These are phyloP conservation scores for Pinctada fucata DNA, from an alignment of 2,888 invertebrate genomes.

Conservation along the genomic window DNA sequence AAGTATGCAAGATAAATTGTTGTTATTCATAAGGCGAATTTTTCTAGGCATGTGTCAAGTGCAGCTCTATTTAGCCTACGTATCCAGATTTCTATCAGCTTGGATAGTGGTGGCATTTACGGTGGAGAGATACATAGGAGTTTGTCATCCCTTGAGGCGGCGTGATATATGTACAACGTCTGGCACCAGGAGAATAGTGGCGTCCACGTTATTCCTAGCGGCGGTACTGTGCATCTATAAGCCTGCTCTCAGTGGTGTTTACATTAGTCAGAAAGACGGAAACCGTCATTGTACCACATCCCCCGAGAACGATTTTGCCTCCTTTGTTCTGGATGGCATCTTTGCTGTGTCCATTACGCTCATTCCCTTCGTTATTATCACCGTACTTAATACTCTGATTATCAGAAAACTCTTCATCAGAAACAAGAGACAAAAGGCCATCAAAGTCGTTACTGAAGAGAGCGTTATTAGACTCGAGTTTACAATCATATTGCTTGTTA, in stretches of 20 bases:
- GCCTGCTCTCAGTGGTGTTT: slow-evolving; percentile 65
- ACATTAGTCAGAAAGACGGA: slow-evolving; percentile 33
- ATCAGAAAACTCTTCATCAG: slow-evolving; percentile 55
- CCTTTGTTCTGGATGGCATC: slow-evolving; percentile 64
- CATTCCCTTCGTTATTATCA: slow-evolving; percentile 66
- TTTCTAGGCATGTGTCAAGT: slow-evolving; percentile 79
- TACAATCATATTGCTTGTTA: slow-evolving; percentile 68
- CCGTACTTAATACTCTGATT: slow-evolving; percentile 63
- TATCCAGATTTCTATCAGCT: slow-evolving; percentile 70
- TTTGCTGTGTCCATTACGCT: slow-evolving; percentile 65
- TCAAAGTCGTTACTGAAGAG: slow-evolving; percentile 60
- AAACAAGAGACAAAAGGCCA: slow-evolving; percentile 46
- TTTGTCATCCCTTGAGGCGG: slow-evolving; percentile 71
- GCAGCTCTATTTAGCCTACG: slow-evolving; percentile 83
- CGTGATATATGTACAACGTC: slow-evolving; percentile 60
- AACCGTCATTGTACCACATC: slow-evolving; percentile 56
- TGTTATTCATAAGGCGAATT: no score
- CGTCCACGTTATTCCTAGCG: slow-evolving; percentile 51
- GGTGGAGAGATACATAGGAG: slow-evolving; percentile 72
- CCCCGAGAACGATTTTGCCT: slow-evolving; percentile 46
- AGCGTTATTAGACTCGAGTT: slow-evolving; percentile 69
- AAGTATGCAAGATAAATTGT: no score
- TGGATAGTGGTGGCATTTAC: slow-evolving; percentile 74
- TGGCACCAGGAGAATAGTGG: slow-evolving; percentile 60
- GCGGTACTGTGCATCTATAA: slow-evolving; percentile 65